A percentile compares a stretch with the other conserved stretches of the same genome.
Evolutionary conservation across 2,113 vertebrate species (phyloP).

Genomic region (Peucedramus taeniatus): DNA sequence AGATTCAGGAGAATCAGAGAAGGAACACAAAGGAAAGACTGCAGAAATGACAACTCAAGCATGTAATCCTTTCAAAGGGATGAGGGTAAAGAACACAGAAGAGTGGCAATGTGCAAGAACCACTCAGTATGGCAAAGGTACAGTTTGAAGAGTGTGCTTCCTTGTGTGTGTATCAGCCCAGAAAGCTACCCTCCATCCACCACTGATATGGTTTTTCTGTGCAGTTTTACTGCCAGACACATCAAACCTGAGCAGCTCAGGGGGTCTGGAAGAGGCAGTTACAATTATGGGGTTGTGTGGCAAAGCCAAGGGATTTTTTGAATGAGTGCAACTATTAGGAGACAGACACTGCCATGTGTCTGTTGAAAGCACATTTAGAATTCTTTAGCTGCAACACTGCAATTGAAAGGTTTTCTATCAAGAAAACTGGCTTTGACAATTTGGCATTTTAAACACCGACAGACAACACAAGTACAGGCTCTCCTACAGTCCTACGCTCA

Average conservation of each 20-base stretch:
- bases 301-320: neutral
- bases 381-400: neutral
- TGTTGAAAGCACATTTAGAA: neutral
- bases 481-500: neutral
- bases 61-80: neutral
- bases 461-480: neutral
- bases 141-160: neutral
- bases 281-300: neutral
- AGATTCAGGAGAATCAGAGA: neutral
- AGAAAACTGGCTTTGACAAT: neutral
- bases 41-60: neutral
- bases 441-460: neutral
- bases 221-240: neutral
- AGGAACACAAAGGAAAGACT: neutral
- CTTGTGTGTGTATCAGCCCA: neutral
- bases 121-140: neutral
- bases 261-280: neutral
- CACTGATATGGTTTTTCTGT: neutral
- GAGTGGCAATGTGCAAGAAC: neutral
- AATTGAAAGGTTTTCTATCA: neutral
- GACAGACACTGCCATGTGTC: neutral
- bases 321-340: neutral
- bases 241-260: neutral
- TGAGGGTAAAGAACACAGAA: neutral
- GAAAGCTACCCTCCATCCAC: neutral